Conservation (phyloP, 53 echinoderm and acorn worm species). For the Apostichopus leukothele region DNA sequence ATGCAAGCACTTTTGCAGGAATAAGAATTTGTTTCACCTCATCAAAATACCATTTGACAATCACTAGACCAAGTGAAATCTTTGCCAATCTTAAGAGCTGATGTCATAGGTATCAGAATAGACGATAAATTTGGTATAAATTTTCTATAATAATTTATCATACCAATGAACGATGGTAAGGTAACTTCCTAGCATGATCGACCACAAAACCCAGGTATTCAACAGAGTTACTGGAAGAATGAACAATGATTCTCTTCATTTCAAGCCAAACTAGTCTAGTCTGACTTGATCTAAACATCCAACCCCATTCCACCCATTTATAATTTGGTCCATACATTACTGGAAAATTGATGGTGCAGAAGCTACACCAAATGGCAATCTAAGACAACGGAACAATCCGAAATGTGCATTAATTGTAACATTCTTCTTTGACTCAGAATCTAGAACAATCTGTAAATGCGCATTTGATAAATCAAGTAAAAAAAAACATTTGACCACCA, state of each 20-base stretch:
- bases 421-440: slow-evolving; percentile 32
- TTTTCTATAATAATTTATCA: neutral
- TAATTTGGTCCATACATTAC: slow-evolving; percentile 36
- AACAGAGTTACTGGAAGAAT: neutral
- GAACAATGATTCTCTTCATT: slow-evolving; percentile 21
- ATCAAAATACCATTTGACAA: too few relatives aligned
- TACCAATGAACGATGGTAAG: neutral
- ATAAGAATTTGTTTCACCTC: neutral
- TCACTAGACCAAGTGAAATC: too few relatives aligned
- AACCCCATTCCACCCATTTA: slow-evolving; percentile 12
- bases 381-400: neutral
- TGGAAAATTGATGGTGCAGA: slow-evolving; percentile 48
- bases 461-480: slow-evolving; percentile 2
- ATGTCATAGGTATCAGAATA: too few relatives aligned
- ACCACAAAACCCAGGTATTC: neutral
- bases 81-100: too few relatives aligned
- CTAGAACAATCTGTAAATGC: slow-evolving; percentile 35
- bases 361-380: slow-evolving; percentile 42
- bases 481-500: neutral
- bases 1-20: neutral
- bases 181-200: neutral
- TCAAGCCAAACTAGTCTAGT: neutral
- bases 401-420: slow-evolving; percentile 37
- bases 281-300: slow-evolving; percentile 1
- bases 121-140: neutral